Conservation (phyloP, 1,140 invertebrate species). For the Maconellicoccus hirsutus region DNA sequence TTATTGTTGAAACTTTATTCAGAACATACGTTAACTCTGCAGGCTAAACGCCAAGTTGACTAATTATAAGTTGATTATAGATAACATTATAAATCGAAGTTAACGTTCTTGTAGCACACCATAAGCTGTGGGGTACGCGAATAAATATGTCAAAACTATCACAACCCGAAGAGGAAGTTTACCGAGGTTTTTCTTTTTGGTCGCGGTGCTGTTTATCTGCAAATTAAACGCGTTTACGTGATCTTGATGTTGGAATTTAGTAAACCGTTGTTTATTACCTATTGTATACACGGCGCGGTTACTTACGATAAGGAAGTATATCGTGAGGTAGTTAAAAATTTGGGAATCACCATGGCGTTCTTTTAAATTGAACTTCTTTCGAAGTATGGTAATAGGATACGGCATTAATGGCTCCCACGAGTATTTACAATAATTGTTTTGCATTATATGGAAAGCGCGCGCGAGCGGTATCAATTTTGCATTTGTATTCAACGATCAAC, state of each 20-base stretch:
- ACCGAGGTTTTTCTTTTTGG: neutral
- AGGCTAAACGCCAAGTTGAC: constrained; percentile 11
- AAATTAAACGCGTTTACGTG: neutral
- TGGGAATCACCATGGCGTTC: neutral
- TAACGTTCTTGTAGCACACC: neutral
- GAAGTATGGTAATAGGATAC: neutral
- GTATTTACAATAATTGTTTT: constrained; percentile 6
- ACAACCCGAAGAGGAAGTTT: neutral
- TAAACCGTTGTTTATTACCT: neutral
- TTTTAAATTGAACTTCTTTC: constrained; percentile 10
- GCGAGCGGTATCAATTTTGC: neutral
- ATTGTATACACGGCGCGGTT: neutral
- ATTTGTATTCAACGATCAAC: constrained; percentile 9
- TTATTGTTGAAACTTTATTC: neutral
- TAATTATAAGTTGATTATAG: constrained; percentile 18
- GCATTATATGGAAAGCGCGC: neutral
- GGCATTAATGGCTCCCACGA: neutral
- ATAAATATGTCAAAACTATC: constrained; percentile 13
- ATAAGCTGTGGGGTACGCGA: neutral
- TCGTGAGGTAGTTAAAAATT: neutral
- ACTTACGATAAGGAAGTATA: neutral
- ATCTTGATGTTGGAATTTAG: neutral
- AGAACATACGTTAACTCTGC: neutral
- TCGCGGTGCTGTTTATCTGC: neutral
- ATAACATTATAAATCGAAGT: neutral